phyloP scores from a whole-genome alignment of 1,140 invertebrate species.

The Agrilus planipennis region DNA sequence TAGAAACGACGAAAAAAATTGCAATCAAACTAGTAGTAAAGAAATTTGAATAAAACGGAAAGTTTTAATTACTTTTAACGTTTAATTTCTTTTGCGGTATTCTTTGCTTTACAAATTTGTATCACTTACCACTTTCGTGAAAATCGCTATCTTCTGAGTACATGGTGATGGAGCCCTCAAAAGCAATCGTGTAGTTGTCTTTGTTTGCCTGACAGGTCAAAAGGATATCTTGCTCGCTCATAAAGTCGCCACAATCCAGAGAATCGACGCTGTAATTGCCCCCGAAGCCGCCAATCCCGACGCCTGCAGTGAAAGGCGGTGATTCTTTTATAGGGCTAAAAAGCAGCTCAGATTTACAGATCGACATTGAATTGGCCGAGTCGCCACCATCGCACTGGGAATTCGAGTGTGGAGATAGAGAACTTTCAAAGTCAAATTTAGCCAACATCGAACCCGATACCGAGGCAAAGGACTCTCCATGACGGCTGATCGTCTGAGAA shows the following conservation, averaged over 20 bases:
- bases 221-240: slow-evolving; percentile 66
- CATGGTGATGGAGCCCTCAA: slow-evolving; percentile 76
- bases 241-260: slow-evolving; percentile 70
- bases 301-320: slow-evolving; percentile 47
- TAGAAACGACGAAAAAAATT: no score
- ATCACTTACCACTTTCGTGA: slow-evolving; percentile 45
- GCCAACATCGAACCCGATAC: slow-evolving; percentile 69
- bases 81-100: no score
- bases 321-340: slow-evolving; percentile 85
- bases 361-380: slow-evolving; percentile 65
- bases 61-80: no score
- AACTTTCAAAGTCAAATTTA: slow-evolving; percentile 65
- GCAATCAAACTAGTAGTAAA: no score
- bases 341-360: slow-evolving; percentile 78
- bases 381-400: slow-evolving; percentile 60
- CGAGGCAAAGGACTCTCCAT: slow-evolving; percentile 71
- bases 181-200: slow-evolving; percentile 89
- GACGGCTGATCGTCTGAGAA: slow-evolving; percentile 35
- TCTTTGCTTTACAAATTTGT: no score
- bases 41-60: no score
- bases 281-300: no score
- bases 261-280: slow-evolving; percentile 80
- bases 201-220: slow-evolving; percentile 83
- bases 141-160: slow-evolving; percentile 76
- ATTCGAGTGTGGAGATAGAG: slow-evolving; percentile 56